These are phyloP conservation scores for Neuroterus valhalla DNA, from an alignment of 1,140 invertebrate species.

Conservation along the genomic window DNA sequence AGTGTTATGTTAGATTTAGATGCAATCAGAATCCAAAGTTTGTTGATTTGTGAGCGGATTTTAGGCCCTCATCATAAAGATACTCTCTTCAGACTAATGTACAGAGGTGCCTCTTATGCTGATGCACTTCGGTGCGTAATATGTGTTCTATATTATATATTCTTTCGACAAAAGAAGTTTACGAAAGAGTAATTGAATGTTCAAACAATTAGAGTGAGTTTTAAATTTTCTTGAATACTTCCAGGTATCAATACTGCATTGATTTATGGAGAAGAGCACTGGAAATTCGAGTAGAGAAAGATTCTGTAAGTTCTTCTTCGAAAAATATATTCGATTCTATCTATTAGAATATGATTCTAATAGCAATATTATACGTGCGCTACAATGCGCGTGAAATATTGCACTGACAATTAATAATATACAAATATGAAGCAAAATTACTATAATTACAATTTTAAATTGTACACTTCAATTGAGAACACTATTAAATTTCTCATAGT, in stretches of 20 bases:
- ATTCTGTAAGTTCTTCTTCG: slow-evolving; percentile 76
- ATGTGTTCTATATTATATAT: not conserved
- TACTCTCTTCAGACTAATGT: slow-evolving; percentile 86
- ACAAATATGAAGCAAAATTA: too few species aligned
- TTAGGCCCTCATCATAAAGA: slow-evolving; percentile 89
- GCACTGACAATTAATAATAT: too few species aligned
- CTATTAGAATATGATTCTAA: too few species aligned
- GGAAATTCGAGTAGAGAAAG: slow-evolving; percentile 85
- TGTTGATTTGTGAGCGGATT: slow-evolving; percentile 89
- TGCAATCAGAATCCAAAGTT: slow-evolving; percentile 86
- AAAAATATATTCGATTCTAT: too few species aligned
- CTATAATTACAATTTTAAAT: too few species aligned
- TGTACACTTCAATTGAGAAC: too few species aligned
- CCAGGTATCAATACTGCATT: slow-evolving; percentile 87
- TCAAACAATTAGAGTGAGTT: slow-evolving; percentile 10
- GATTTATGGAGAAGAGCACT: slow-evolving; percentile 89
- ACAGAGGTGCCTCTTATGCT: slow-evolving; percentile 89
- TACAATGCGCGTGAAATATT: too few species aligned
- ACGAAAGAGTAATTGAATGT: too few species aligned
- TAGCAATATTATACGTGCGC: too few species aligned
- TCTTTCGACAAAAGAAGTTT: not conserved
- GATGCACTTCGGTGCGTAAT: slow-evolving; percentile 80
- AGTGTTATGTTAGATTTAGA: slow-evolving; percentile 85
- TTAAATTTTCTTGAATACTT: slow-evolving; percentile 35
- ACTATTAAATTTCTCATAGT: too few species aligned